phyloP scores from a whole-genome alignment of 2,797 vertebrate genomes.

The Pantherophis vulpinus region DNA sequence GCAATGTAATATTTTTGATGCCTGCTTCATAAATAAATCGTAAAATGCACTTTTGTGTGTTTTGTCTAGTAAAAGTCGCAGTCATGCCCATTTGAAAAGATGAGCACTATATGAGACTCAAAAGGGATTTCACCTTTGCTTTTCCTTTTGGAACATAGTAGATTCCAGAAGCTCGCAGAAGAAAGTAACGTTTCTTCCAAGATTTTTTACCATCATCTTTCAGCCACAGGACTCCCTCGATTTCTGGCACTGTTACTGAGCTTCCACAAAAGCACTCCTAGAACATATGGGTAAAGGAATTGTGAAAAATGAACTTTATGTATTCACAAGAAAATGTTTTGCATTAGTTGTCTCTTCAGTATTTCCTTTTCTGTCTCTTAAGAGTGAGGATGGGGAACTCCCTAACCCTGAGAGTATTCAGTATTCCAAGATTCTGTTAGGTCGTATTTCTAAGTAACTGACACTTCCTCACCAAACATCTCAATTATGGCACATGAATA shows the following conservation, averaged over 20 bases:
- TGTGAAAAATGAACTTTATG: neutral
- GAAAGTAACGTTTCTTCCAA: constrained; percentile 98
- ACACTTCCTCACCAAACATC: neutral
- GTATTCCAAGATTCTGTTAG: neutral
- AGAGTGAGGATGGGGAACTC: neutral
- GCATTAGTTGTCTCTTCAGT: neutral
- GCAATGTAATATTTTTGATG: neutral
- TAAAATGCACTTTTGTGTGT: neutral
- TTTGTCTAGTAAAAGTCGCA: neutral
- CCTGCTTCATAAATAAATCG: neutral
- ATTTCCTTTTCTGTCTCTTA: neutral
- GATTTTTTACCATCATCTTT: constrained; percentile 99
- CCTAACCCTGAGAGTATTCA: neutral
- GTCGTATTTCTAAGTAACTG: neutral
- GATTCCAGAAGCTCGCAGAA: constrained; percentile 93
- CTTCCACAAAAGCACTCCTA: constrained; percentile 97
- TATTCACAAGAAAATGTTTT: neutral
- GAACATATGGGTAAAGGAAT: constrained; percentile 5
- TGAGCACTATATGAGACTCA: neutral
- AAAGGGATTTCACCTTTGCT: constrained; percentile 75
- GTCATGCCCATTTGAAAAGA: neutral
- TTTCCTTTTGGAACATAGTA: constrained; percentile 98
- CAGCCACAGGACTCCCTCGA: constrained; percentile 94
- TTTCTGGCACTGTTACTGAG: constrained; percentile 94
- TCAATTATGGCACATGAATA: neutral